Conservation (phyloP, 23 tunicate species). For the Ascidia mentula region DNA sequence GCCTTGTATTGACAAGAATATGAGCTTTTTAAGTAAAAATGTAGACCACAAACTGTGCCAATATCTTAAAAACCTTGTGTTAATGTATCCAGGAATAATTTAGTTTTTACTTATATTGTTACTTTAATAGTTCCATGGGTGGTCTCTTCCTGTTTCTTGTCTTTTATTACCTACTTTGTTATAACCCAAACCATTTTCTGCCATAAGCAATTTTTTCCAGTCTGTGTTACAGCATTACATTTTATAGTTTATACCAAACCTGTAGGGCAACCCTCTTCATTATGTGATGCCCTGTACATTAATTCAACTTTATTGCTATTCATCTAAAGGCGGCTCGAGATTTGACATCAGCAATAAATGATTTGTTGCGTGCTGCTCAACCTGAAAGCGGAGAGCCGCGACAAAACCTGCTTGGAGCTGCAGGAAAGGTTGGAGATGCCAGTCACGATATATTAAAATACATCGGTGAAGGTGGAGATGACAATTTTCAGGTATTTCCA, state of each 20-base stretch:
- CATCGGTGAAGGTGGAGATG: constrained; percentile 70
- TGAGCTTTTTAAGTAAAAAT: background rate
- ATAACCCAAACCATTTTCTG: background rate
- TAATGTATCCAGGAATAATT: too few species aligned
- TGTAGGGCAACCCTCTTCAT: background rate
- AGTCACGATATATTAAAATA: constrained; percentile 89
- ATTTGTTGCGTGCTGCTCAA: constrained; percentile 79
- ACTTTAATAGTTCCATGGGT: too few species aligned
- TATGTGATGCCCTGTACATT: background rate
- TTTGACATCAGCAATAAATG: constrained; percentile 85
- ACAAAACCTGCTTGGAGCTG: constrained; percentile 87
- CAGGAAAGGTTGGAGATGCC: constrained; percentile 96
- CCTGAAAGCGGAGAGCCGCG: constrained; percentile 76
- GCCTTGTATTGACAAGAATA: too few species aligned
- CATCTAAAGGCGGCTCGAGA: constrained; percentile 91
- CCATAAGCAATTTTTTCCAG: background rate
- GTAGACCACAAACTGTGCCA: too few species aligned
- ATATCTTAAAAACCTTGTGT: too few species aligned
- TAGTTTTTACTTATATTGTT: too few species aligned
- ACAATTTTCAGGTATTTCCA: constrained; percentile 89
- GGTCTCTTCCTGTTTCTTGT: too few species aligned
- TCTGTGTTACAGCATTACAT: too few species aligned
- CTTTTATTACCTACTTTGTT: too few species aligned
- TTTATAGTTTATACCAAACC: background rate
- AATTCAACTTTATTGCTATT: background rate